Evolutionary conservation across 2,797 vertebrate genomes (phyloP).

Genomic region (Epinephelus coioides): DNA sequence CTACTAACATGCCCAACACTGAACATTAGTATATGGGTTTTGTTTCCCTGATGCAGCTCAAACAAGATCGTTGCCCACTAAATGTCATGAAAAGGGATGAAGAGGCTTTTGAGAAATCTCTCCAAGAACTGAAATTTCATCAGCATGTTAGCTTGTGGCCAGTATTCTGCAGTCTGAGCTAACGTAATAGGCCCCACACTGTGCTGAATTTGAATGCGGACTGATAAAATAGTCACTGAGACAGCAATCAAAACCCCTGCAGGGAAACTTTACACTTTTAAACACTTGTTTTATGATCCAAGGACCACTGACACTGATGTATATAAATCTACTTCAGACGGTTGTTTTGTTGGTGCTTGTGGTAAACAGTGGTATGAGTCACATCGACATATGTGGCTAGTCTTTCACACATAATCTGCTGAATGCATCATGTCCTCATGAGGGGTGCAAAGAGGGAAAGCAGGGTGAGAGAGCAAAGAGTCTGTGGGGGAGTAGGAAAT

Average conservation of each 20-base stretch:
- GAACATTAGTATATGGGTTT: background rate
- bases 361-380: background rate
- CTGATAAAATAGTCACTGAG: background rate
- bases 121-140: slow-evolving; percentile 17
- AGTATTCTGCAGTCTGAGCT: slow-evolving; percentile 9
- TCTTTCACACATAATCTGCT: slow-evolving; percentile 21
- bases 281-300: background rate
- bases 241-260: slow-evolving; percentile 12
- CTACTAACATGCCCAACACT: no score
- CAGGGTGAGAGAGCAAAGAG: background rate
- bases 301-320: background rate
- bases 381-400: background rate
- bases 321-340: background rate
- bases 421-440: background rate
- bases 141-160: slow-evolving; percentile 1
- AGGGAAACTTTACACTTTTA: background rate
- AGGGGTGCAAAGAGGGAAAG: slow-evolving; percentile 22
- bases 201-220: slow-evolving; percentile 3
- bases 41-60: background rate
- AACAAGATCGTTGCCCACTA: background rate
- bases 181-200: slow-evolving; percentile 13
- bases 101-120: slow-evolving; percentile 1
- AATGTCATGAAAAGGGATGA: slow-evolving; percentile 9
- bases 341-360: background rate
- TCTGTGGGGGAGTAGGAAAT: slow-evolving; percentile 49